Base-by-base conservation (phyloP, 1,140 invertebrate genomes). In the Drosophila gunungcola region DNA sequence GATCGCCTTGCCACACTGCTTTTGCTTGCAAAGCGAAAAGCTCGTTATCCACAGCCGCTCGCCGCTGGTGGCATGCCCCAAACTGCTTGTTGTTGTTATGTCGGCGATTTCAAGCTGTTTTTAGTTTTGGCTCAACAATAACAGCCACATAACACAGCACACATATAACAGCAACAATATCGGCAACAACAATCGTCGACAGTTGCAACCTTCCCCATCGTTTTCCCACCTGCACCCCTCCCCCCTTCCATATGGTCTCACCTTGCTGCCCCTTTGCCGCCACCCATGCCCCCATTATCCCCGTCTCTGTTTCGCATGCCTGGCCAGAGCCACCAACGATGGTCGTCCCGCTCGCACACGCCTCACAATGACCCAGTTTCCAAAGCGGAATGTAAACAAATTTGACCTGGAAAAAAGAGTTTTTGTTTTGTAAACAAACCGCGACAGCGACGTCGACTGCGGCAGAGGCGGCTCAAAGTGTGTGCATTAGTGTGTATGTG, bases 321-420 rank as follows among this genome's bases (percentile, higher is more conserved):
- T 41, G 32, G 55, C 32, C 43, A 42, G 12, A 70, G 42, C 64
- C 38, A 41, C 51, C 38, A 41, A 46, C 29, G 53, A 34, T 27
- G 9, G 61, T 46, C 42, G 42, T 78, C 73, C 68, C 77, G 49
- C 63, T 89, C 63, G 77, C 80, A 68, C 80, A 51, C 70, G 82
- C 67, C 56, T 89, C 73, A 72, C 85, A 89, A 84, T 89, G 84
- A 89, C 85, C 84, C 73, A 89, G 84, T 89, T 89, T 89, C 75
- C 69, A 84, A 76, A 78, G 84, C 84, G 85, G 84, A 89, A 89
- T 89, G 84, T 89, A 89, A 89, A 89, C 84, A 89, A 89, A 89
- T 89, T 89, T 89, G 84, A 89, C 84, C 84, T 89, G 84, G 88
- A 89, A 89, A 83, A 78, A 62, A 79, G 77, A 77, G 60, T 81